Percentiles rank a stretch among this genome's conserved stretches.
Evolutionary conservation across 2,113 vertebrate genomes (phyloP).

Genomic region (Prolemur simus): DNA sequence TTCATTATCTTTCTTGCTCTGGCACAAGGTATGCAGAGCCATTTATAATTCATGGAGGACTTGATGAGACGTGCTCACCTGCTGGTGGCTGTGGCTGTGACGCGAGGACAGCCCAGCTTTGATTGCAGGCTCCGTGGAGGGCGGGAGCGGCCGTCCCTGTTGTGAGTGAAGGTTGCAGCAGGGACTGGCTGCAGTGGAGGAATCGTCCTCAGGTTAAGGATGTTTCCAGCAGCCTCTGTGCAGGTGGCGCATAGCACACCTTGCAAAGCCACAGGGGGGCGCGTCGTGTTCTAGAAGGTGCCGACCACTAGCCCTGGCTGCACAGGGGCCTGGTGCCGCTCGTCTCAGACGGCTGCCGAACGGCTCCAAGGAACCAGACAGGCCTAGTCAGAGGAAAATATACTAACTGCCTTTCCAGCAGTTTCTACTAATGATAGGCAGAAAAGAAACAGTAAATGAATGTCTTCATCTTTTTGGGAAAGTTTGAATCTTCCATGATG

Average conservation of each 20-base stretch:
- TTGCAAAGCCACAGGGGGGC: neutral
- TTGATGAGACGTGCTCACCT: conserved; percentile 65
- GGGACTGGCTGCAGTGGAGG: neutral
- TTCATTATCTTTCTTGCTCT: conserved; percentile 52
- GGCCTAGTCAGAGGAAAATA: neutral
- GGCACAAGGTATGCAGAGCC: conserved; percentile 63
- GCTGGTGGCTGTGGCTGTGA: conserved; percentile 50
- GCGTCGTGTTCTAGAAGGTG: neutral
- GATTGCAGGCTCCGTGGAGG: conserved; percentile 48
- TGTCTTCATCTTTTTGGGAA: conserved; percentile 21
- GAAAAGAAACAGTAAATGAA: conserved; percentile 33
- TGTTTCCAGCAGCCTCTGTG: neutral
- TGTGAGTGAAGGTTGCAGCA: conserved; percentile 55
- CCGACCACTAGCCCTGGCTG: neutral
- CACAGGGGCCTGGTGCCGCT: neutral
- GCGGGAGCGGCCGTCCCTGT: neutral
- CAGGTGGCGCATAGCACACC: no score
- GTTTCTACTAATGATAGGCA: conserved; percentile 36
- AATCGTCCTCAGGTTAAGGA: neutral
- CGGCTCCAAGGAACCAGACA: neutral
- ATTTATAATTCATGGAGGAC: conserved; percentile 72
- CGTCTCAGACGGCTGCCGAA: neutral
- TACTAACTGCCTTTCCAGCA: neutral
- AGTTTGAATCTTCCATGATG: neutral
- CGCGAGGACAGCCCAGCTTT: conserved; percentile 46